Evolutionary conservation across 1,140 invertebrate species (phyloP).

Genomic region (Teleopsis dalmanni): DNA sequence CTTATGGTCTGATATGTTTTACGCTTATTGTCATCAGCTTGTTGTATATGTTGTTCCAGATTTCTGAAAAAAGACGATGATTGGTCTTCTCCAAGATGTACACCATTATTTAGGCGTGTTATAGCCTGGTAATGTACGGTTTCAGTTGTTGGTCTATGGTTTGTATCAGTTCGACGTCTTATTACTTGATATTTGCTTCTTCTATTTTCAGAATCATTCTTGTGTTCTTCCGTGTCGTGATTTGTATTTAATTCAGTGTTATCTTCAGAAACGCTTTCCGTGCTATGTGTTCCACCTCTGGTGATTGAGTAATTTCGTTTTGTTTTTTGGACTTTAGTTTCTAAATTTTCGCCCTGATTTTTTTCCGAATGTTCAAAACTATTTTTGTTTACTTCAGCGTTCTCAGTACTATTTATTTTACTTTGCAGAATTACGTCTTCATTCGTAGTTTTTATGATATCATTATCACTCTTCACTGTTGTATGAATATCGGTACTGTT

Average conservation of each 20-base stretch:
- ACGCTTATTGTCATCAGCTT: not conserved
- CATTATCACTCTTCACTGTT: not conserved
- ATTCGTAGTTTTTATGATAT: not conserved
- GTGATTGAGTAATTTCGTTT: not conserved
- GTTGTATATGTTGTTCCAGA: conserved; percentile 7
- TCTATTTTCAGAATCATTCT: not conserved
- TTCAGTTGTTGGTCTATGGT: conserved; percentile 5
- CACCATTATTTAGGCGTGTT: conserved; percentile 14
- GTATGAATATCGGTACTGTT: not conserved
- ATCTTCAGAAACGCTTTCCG: not conserved
- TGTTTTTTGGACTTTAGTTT: not conserved
- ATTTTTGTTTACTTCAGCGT: not conserved
- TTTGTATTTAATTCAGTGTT: not conserved
- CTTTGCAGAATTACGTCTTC: not conserved
- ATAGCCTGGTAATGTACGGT: conserved; percentile 27
- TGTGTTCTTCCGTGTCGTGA: not conserved
- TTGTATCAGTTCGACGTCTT: not conserved
- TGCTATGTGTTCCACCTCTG: not conserved
- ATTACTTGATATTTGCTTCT: conserved; percentile 12
- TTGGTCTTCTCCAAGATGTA: conserved; percentile 20
- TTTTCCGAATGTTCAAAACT: not conserved
- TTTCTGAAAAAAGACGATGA: conserved; percentile 22
- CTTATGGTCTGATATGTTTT: conserved; percentile 12
- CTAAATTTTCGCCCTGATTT: not conserved
- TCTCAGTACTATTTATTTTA: not conserved